Conservation (phyloP, 64 coral and sea anemone genomes). For the Montipora efflorescens region DNA sequence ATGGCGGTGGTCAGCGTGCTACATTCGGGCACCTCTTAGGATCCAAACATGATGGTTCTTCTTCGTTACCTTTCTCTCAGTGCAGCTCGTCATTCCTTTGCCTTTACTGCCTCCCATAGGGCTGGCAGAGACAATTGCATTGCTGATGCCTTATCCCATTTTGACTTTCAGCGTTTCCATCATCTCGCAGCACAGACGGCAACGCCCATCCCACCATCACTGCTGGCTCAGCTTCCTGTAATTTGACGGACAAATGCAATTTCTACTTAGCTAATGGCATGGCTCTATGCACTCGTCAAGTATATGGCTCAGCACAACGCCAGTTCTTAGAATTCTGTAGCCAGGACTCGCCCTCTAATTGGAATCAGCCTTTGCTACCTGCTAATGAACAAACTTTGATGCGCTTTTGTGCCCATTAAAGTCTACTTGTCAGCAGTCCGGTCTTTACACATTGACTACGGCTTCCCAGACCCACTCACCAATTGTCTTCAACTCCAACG, state of each 20-base stretch:
- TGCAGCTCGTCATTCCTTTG: not conserved
- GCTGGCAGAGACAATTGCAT: not conserved
- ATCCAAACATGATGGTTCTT: not conserved
- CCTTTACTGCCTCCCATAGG: conserved; percentile 6
- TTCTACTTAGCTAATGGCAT: not conserved
- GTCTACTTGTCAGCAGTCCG: not conserved
- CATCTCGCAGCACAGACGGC: not conserved
- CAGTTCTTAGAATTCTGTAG: not conserved
- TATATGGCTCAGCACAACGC: conserved; percentile 3
- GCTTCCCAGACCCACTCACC: conserved; percentile 22
- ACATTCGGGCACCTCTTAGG: not conserved
- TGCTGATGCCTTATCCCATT: conserved; percentile 26
- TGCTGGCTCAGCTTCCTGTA: conserved; percentile 14
- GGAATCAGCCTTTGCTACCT: not conserved
- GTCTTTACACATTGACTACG: conserved; percentile 40
- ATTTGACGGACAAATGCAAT: not conserved
- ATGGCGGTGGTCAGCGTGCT: not conserved
- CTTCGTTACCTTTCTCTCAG: not conserved
- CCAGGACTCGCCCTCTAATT: not conserved
- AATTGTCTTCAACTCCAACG: conserved; percentile 5
- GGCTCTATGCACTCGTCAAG: conserved; percentile 16
- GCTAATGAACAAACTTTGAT: not conserved
- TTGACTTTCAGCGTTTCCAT: conserved; percentile 22
- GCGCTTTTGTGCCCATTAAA: conserved; percentile 2
- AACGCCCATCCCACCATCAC: not conserved